A percentile compares a stretch with the other conserved stretches of the same genome.
phyloP scores from a whole-genome alignment of 2,888 invertebrate genomes.

The Synergus umbraculus region DNA sequence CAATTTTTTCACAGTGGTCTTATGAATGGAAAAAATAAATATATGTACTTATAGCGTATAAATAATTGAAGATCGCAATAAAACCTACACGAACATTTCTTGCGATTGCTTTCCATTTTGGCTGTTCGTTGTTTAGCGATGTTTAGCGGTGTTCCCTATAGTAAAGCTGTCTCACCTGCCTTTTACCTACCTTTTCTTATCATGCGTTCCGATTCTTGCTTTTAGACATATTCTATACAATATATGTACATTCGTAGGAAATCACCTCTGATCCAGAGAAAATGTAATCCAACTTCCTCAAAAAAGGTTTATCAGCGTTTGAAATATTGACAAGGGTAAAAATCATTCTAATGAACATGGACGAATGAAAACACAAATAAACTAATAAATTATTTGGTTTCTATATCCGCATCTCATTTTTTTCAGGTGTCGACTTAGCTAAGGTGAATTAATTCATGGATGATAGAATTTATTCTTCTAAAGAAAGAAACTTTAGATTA shows the following conservation, averaged over 20 bases:
- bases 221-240: conserved; percentile 15
- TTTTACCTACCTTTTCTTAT: conserved; percentile 59
- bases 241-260: background rate
- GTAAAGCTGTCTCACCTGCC: conserved; percentile 67
- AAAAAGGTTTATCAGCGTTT: background rate
- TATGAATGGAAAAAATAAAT: background rate
- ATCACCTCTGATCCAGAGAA: background rate
- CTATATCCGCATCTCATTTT: background rate
- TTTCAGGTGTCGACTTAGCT: background rate
- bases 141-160: conserved; percentile 43
- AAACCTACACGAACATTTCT: conserved; percentile 6
- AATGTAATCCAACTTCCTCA: background rate
- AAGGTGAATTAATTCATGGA: background rate
- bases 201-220: conserved; percentile 43
- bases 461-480: background rate
- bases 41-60: too few species aligned
- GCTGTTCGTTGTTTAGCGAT: conserved; percentile 68
- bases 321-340: conserved; percentile 67
- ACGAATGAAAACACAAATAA: conserved; percentile 63
- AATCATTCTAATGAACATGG: conserved; percentile 59
- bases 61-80: background rate
- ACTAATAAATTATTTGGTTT: background rate
- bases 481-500: background rate
- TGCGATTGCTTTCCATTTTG: conserved; percentile 64
- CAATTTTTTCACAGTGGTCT: background rate